Conservation (phyloP, 2,888 invertebrate genomes). For the Drosophila percnosoma region DNA sequence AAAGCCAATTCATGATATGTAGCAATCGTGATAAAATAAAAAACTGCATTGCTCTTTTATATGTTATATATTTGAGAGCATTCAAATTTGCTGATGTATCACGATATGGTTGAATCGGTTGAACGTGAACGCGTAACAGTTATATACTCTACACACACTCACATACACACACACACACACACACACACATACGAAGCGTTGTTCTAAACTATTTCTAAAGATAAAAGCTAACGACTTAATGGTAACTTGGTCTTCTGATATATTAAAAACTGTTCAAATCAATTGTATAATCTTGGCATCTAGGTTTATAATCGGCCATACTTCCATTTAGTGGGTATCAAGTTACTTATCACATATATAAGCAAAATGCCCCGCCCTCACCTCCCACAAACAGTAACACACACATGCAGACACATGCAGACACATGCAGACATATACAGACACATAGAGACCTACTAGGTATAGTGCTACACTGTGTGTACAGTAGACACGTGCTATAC, state of each 20-base stretch:
- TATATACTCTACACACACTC: constrained; percentile 23
- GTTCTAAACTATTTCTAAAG: constrained; percentile 68
- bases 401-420: neutral
- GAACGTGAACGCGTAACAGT: constrained; percentile 7
- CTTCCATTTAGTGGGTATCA: constrained; percentile 57
- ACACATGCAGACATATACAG: constrained; percentile 21
- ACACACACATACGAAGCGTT: constrained; percentile 34
- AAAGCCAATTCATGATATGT: neutral
- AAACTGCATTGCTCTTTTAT: neutral
- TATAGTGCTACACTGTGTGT: constrained; percentile 12
- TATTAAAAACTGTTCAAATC: constrained; percentile 32
- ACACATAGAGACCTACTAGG: constrained; percentile 67
- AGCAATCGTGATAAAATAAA: constrained; percentile 1
- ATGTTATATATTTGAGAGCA: neutral
- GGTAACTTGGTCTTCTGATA: constrained; percentile 76
- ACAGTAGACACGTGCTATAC: constrained; percentile 15
- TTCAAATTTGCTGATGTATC: neutral
- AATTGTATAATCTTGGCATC: constrained; percentile 53
- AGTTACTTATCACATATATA: constrained; percentile 42
- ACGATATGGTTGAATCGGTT: constrained; percentile 6
- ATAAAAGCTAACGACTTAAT: constrained; percentile 74
- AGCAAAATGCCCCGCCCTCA: constrained; percentile 10
- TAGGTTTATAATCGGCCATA: constrained; percentile 42
- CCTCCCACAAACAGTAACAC: neutral
- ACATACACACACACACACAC: constrained; percentile 11